Evolutionary conservation across 2,888 invertebrate species (phyloP), one percentile per base, ranked within the genome.

Genomic region (Cheilosia grossa): DNA sequence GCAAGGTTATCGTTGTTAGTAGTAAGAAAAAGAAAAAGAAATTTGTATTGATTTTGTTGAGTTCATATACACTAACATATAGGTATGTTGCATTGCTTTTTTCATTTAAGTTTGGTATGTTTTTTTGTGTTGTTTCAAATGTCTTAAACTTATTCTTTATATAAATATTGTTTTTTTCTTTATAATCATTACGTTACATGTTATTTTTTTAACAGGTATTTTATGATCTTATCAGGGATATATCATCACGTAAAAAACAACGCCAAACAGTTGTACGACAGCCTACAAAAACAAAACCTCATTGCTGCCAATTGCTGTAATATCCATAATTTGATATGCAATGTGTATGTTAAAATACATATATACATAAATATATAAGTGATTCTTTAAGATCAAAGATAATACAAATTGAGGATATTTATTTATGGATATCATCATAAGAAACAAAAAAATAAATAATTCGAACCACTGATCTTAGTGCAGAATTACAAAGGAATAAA

Each of bases 191-290:
- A 7, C 4, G 56, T 58, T 6, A 51, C 13, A 44, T 33, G 7
- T 61, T 44, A 27, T 82, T 30, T 69, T 72, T 81, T 67, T 51
- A 49, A 85, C 82, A 92, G 92, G 92, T 92, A 88, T 92, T 92
- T 91, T 92, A 91, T 89, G 92, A 92, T 90, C 91, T 92, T 88
- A 91, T 92, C 91, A 92, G 91, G 90, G 92, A 92, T 90, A 92
- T 92, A 88, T 91, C 92, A 89, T 90, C 91, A 89, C 92, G 91
- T 88, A 92, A 92, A 88, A 92, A 91, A 89, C 91, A 90, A 89
- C 92, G 91, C 89, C 91, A 91, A 89, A 91, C 91, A 88, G 92
- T 91, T 88, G 90, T 91, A 83, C 90, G 90, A 90, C 91, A 91
- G 90, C 91, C 92, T 89, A 89, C 89, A 88, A 91, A 92, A 90